Evolutionary conservation across 2,888 invertebrate genomes (phyloP).

Genomic region (Cremastobaeus sp.): DNA sequence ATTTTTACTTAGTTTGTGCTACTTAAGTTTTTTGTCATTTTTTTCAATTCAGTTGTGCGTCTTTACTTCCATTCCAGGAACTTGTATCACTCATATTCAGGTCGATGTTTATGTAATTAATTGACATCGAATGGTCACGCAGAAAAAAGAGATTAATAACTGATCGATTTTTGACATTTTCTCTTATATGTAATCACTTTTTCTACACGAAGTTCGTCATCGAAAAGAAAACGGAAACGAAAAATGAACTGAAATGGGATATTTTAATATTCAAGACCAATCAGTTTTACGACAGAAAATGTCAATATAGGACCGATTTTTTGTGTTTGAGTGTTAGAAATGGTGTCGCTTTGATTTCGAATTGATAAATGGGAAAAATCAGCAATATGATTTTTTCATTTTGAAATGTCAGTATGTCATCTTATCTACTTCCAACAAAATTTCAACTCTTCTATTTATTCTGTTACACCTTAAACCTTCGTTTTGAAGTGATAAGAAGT

Average conservation of each 20-base stretch:
- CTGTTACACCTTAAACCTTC: too few relatives aligned
- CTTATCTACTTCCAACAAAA: too few relatives aligned
- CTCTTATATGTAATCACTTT: slow-evolving; percentile 17
- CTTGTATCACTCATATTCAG: slow-evolving; percentile 14
- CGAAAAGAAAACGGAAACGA: background rate
- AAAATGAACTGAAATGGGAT: too few relatives aligned
- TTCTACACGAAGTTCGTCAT: background rate
- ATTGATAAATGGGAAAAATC: too few relatives aligned
- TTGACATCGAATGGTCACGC: slow-evolving; percentile 28
- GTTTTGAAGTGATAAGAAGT: slow-evolving; percentile 1
- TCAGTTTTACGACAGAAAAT: background rate
- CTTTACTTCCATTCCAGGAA: slow-evolving; percentile 21
- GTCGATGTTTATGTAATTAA: slow-evolving; percentile 45
- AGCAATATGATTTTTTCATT: too few relatives aligned
- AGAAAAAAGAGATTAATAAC: slow-evolving; percentile 34
- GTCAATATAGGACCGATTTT: background rate
- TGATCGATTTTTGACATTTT: slow-evolving; percentile 28
- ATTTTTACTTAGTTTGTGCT: too few relatives aligned
- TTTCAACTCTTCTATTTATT: too few relatives aligned
- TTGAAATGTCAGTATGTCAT: too few relatives aligned
- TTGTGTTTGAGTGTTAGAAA: too few relatives aligned
- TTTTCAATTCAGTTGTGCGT: background rate
- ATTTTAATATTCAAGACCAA: background rate
- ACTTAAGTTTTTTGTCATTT: too few relatives aligned
- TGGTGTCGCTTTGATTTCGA: too few relatives aligned